Conservation (phyloP, 2,888 invertebrate genomes). For the Nomada fucata region DNA sequence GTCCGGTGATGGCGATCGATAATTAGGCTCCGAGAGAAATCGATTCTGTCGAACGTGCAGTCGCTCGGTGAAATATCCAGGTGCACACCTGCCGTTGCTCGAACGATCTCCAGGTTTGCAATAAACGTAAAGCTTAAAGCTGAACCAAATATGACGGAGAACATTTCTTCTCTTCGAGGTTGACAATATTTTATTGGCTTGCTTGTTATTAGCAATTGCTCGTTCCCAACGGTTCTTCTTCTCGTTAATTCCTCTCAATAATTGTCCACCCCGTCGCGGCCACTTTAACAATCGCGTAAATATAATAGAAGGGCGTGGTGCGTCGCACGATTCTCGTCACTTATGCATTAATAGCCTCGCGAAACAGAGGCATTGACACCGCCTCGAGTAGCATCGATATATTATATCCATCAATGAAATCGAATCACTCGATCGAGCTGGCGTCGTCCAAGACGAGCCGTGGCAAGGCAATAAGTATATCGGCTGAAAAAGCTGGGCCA, state of each 20-base stretch:
- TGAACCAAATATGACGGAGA: background rate
- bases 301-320: background rate
- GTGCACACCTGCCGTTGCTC: background rate
- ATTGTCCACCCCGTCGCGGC: too few relatives aligned
- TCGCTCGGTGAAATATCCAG: background rate
- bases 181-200: too few relatives aligned
- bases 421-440: slow-evolving; percentile 38
- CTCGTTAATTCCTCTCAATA: too few relatives aligned
- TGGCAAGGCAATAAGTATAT: slow-evolving; percentile 13
- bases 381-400: slow-evolving; percentile 13
- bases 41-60: background rate
- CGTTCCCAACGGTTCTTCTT: too few relatives aligned
- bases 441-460: slow-evolving; percentile 37
- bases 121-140: background rate
- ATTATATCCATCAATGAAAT: slow-evolving; percentile 40
- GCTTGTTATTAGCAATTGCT: too few relatives aligned
- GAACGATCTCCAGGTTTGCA: background rate
- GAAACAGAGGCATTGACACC: slow-evolving; percentile 43
- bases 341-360: background rate
- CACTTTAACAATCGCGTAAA: background rate
- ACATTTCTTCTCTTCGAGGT: too few relatives aligned
- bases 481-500: slow-evolving; percentile 62
- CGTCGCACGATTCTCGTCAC: background rate
- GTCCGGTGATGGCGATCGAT: slow-evolving; percentile 43
- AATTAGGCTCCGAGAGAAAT: slow-evolving; percentile 42